Evolutionary conservation across 2,797 vertebrate genomes (phyloP).

Genomic region (Tangara arthus): DNA sequence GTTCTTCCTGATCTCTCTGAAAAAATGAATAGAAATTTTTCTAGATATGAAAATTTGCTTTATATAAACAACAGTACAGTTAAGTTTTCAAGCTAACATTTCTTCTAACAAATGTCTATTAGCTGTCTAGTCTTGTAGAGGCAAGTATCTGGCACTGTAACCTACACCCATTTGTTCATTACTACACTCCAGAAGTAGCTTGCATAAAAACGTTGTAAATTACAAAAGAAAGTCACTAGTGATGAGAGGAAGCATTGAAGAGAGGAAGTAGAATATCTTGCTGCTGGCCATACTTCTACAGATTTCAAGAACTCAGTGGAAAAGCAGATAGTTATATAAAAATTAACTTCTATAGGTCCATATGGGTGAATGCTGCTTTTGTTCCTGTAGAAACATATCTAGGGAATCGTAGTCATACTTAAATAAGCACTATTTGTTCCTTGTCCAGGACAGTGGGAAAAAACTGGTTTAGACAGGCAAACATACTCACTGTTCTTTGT

Average conservation of each 20-base stretch:
- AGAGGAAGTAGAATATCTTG: background rate
- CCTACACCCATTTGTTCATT: background rate
- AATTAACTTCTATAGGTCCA: background rate
- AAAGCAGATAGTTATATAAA: background rate
- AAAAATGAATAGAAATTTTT: background rate
- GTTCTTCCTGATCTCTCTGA: background rate
- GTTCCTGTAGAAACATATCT: background rate
- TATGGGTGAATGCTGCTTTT: background rate
- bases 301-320: background rate
- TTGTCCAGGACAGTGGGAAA: background rate
- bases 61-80: background rate
- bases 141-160: background rate
- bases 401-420: background rate
- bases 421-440: background rate
- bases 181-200: background rate
- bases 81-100: background rate
- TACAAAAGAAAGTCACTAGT: background rate
- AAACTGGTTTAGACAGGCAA: background rate
- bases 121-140: background rate
- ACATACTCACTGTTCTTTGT: background rate
- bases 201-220: background rate
- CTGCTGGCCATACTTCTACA: background rate
- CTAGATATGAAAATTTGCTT: background rate
- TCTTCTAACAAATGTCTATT: background rate
- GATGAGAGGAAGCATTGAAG: background rate